A percentile compares a stretch with the other conserved stretches of the same genome.
phyloP scores from a whole-genome alignment of 2,888 invertebrate genomes.

The Troides helena region DNA sequence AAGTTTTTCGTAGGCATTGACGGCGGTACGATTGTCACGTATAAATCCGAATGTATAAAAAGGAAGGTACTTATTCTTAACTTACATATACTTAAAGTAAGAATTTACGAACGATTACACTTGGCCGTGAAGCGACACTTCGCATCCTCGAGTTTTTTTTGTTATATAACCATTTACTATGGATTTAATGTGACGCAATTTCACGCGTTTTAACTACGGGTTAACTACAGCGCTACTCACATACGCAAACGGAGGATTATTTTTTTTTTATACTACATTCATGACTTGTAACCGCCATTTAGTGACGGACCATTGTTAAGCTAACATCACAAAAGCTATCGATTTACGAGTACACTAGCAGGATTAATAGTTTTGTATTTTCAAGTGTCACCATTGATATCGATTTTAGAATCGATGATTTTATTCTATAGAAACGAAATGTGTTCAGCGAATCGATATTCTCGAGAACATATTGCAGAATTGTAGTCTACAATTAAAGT shows the following conservation, averaged over 20 bases:
- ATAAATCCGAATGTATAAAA: constrained; percentile 2
- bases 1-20: not conserved
- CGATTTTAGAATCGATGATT: constrained; percentile 15
- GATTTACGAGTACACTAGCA: not conserved
- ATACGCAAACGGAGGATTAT: constrained; percentile 57
- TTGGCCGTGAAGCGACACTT: constrained; percentile 39
- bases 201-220: constrained; percentile 65
- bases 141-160: constrained; percentile 33
- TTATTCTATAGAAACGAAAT: constrained; percentile 6
- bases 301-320: constrained; percentile 5
- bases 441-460: not conserved
- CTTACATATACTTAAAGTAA: constrained; percentile 19
- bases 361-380: constrained; percentile 7
- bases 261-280: constrained; percentile 17
- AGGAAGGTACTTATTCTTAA: constrained; percentile 13
- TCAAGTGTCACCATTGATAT: constrained; percentile 17
- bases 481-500: not conserved
- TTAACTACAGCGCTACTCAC: constrained; percentile 56
- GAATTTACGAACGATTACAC: constrained; percentile 46
- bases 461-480: not conserved
- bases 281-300: constrained; percentile 18
- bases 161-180: constrained; percentile 43
- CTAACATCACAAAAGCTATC: constrained; percentile 13
- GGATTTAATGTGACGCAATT: constrained; percentile 70
- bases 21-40: not conserved